phyloP scores from a whole-genome alignment of 2,113 vertebrate genomes.

The Microtus oregoni region DNA sequence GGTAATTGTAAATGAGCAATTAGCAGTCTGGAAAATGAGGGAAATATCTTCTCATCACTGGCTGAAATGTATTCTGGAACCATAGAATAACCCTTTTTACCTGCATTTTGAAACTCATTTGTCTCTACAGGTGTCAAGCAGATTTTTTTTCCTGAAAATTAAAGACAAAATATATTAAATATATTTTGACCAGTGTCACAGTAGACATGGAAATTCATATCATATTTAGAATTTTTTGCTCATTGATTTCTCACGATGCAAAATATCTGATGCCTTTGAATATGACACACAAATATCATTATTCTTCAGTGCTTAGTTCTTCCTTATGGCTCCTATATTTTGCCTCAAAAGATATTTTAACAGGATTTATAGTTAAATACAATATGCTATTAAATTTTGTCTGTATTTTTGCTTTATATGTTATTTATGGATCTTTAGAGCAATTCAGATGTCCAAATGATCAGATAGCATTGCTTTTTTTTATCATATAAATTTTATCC shows the following conservation, averaged over 20 bases:
- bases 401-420: background rate
- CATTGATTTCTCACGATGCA: background rate
- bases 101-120: background rate
- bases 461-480: background rate
- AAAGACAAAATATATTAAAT: background rate
- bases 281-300: background rate
- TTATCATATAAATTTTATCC: background rate
- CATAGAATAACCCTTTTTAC: background rate
- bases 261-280: background rate
- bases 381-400: background rate
- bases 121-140: background rate
- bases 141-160: background rate
- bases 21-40: background rate
- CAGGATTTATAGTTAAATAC: conserved; percentile 1
- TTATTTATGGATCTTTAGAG: background rate
- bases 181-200: background rate
- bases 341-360: background rate
- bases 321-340: background rate
- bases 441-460: background rate
- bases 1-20: background rate
- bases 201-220: background rate
- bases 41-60: background rate
- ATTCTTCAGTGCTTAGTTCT: conserved; percentile 38
- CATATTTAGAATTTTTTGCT: background rate
- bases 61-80: background rate